Conservation (phyloP, 2,797 vertebrate genomes). For the Manis pentadactyla region DNA sequence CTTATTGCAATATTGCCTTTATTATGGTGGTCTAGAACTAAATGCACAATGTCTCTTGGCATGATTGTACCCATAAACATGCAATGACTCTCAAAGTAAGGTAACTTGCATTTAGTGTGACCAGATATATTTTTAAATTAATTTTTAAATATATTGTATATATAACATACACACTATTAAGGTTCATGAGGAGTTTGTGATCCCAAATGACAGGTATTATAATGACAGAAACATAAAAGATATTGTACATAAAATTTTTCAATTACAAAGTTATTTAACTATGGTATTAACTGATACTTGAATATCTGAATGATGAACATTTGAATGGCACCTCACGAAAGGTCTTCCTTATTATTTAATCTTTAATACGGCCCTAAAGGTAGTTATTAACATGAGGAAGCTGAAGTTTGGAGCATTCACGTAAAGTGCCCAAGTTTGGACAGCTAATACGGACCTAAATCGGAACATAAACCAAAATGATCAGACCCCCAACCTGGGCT, state of each 20-base stretch:
- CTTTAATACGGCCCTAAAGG: not conserved
- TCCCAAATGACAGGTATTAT: conserved; percentile 34
- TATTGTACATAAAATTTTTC: conserved; percentile 43
- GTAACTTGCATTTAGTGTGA: not conserved
- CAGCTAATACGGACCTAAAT: not conserved
- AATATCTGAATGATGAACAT: not conserved
- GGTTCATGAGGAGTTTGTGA: conserved; percentile 11
- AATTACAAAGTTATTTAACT: conserved; percentile 62
- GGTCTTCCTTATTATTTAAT: not conserved
- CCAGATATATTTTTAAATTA: conserved; percentile 36
- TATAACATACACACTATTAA: conserved; percentile 7
- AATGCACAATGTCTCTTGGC: no score
- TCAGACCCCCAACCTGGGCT: not conserved
- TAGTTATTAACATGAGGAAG: not conserved
- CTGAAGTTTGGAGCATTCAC: not conserved
- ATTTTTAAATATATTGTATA: not conserved
- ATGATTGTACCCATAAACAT: not conserved
- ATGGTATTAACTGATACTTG: conserved; percentile 14
- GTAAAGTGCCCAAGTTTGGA: not conserved
- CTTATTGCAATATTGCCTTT: no score
- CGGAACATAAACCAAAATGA: not conserved
- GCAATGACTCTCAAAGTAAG: conserved; percentile 49
- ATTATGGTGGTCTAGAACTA: no score
- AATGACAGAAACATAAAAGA: conserved; percentile 50
- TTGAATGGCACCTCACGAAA: not conserved